phyloP scores from a whole-genome alignment of 2,888 invertebrate genomes.

The Cantharis lateralis region DNA sequence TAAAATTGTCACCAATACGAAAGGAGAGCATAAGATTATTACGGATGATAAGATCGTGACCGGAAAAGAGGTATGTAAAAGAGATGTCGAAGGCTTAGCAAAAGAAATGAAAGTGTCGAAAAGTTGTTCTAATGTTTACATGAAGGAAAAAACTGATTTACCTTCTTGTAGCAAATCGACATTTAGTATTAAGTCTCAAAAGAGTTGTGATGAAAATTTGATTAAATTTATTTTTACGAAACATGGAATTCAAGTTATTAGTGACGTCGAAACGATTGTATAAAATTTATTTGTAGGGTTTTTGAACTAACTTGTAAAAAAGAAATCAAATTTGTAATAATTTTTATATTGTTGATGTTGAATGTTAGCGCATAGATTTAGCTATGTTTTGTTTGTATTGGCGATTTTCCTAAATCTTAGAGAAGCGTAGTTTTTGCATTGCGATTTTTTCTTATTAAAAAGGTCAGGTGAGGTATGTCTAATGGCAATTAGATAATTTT shows the following conservation, averaged over 20 bases:
- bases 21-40: slow-evolving; percentile 54
- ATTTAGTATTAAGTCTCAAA: slow-evolving; percentile 59
- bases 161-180: slow-evolving; percentile 44
- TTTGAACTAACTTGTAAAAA: neutral
- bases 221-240: slow-evolving; percentile 76
- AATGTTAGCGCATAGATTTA: neutral
- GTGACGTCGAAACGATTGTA: slow-evolving; percentile 77
- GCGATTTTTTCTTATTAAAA: neutral
- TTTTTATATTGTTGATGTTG: neutral
- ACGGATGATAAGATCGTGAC: slow-evolving; percentile 30
- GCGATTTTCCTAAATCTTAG: neutral
- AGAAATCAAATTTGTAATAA: neutral
- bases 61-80: slow-evolving; percentile 42
- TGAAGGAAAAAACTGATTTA: slow-evolving; percentile 29
- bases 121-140: slow-evolving; percentile 51
- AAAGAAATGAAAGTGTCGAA: slow-evolving; percentile 51
- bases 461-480: neutral
- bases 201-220: slow-evolving; percentile 56
- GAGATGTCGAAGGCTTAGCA: slow-evolving; percentile 49
- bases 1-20: slow-evolving; percentile 66
- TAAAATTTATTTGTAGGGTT: slow-evolving; percentile 41
- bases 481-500: too few species aligned
- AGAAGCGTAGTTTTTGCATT: neutral
- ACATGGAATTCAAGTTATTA: slow-evolving; percentile 79
- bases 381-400: neutral